Percentiles rank a stretch among this genome's conserved stretches.
phyloP scores from a whole-genome alignment of 2,113 vertebrate species.

The Phrynosoma blainvillii region DNA sequence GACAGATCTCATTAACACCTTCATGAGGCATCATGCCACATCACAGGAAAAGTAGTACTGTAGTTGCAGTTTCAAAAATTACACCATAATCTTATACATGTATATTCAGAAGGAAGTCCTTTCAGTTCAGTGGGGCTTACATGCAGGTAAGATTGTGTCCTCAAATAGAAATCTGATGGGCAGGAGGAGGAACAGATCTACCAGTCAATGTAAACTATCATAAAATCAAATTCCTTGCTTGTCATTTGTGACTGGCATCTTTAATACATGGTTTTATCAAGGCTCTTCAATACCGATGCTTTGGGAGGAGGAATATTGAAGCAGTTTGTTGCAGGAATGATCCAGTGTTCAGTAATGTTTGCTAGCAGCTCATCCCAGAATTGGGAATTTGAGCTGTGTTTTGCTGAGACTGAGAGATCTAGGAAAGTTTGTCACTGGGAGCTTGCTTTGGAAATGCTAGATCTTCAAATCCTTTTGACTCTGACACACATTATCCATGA shows the following conservation, averaged over 20 bases:
- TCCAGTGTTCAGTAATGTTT: not conserved
- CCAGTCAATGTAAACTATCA: not conserved
- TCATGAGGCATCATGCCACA: not conserved
- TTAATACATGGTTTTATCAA: not conserved
- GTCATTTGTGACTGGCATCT: not conserved
- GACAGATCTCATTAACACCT: slow-evolving; percentile 15
- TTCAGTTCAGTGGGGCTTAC: not conserved
- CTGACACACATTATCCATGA: too few relatives aligned
- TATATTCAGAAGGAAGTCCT: not conserved
- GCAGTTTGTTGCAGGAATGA: not conserved
- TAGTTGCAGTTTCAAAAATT: not conserved
- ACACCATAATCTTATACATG: not conserved
- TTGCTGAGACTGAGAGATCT: too few relatives aligned
- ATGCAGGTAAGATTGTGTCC: not conserved
- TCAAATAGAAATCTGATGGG: not conserved
- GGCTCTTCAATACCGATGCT: not conserved
- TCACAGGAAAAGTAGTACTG: not conserved
- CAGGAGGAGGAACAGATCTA: not conserved
- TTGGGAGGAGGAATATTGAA: not conserved
- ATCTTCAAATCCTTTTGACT: too few relatives aligned
- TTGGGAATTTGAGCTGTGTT: too few relatives aligned
- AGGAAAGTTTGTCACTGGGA: too few relatives aligned
- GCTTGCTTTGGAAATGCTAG: too few relatives aligned
- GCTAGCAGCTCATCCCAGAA: too few relatives aligned
- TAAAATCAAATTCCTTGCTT: not conserved